Evolutionary conservation across 1,140 invertebrate genomes (phyloP), one percentile per base, ranked within the genome.

Genomic region (Penaeus chinensis): DNA sequence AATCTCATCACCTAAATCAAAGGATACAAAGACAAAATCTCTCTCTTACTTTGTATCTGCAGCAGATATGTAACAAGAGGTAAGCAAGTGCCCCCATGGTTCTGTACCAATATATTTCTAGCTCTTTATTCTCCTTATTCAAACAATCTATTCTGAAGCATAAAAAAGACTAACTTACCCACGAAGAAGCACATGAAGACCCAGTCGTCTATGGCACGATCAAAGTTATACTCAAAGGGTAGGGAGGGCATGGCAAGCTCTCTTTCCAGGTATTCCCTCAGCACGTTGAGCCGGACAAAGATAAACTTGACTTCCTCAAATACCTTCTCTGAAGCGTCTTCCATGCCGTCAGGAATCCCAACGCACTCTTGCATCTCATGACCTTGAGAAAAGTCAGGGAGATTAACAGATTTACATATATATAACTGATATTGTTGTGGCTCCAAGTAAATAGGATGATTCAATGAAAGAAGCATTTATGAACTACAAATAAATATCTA

Each of bases 131-230:
- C 37, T 42, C 37, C 37, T 7, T 42, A 42, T 42, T 42, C 37
- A 42, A 42, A 8, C 4, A 42, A 42, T 8, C 37, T 42, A 42
- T 8, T 42, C 7, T 42, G 37, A 0, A 8, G 37, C 2, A 42
- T 42, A 7, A 20, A 80, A 10, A 80, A 20, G 22, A 60, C 20
- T 1, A 37, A 89, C 90, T 87, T 19, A 90, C 99, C 99, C 84
- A 99, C 99, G 93, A 99, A 99, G 93, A 99, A 99, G 93, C 99
- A 99, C 98, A 99, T 99, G 92, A 99, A 99, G 0, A 99, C 98
- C 98, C 99, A 99, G 93, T 99, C 99, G 92, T 99, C 99, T 4
- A 99, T 92, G 3, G 95, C 97, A 88, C 97, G 93, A 91, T 99
- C 97, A 91, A 97, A 97, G 90, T 97, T 96, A 92, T 97, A 97